These are phyloP conservation scores for Toxostoma redivivum DNA, from an alignment of 2,113 vertebrate genomes.

Conservation along the genomic window DNA sequence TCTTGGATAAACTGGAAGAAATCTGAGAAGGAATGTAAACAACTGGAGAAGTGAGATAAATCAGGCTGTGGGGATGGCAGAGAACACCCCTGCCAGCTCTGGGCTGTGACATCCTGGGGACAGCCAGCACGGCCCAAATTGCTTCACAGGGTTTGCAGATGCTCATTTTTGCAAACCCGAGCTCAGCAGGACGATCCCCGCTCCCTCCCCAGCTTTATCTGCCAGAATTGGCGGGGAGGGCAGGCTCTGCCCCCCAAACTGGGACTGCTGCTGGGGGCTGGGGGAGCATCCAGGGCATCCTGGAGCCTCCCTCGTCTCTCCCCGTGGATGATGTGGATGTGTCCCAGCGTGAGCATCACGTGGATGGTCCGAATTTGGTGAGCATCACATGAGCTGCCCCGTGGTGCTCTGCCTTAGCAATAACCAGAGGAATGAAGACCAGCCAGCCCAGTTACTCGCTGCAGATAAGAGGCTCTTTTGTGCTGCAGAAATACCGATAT, in stretches of 20 bases:
- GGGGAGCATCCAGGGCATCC: neutral
- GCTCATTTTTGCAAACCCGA: neutral
- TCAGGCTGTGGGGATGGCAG: neutral
- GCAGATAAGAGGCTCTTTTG: constrained; percentile 20
- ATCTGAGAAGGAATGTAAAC: neutral
- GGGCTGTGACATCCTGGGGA: neutral
- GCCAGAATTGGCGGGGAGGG: neutral
- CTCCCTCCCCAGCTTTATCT: neutral
- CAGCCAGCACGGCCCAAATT: rapidly evolving
- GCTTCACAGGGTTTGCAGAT: rapidly evolving
- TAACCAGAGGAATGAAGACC: neutral
- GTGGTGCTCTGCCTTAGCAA: neutral
- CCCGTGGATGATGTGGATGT: rapidly evolving
- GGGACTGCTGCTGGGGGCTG: rapidly evolving
- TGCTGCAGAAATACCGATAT: constrained; percentile 25
- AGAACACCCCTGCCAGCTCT: neutral
- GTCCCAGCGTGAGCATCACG: rapidly evolving
- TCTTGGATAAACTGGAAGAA: neutral
- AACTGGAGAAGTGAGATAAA: neutral
- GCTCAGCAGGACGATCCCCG: rapidly evolving
- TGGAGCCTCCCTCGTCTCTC: neutral
- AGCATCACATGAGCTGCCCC: neutral
- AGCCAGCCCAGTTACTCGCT: neutral
- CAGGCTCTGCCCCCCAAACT: rapidly evolving
- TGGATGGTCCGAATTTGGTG: rapidly evolving